These are phyloP conservation scores for Alauda arvensis DNA, from an alignment of 2,797 vertebrate genomes.

Conservation along the genomic window DNA sequence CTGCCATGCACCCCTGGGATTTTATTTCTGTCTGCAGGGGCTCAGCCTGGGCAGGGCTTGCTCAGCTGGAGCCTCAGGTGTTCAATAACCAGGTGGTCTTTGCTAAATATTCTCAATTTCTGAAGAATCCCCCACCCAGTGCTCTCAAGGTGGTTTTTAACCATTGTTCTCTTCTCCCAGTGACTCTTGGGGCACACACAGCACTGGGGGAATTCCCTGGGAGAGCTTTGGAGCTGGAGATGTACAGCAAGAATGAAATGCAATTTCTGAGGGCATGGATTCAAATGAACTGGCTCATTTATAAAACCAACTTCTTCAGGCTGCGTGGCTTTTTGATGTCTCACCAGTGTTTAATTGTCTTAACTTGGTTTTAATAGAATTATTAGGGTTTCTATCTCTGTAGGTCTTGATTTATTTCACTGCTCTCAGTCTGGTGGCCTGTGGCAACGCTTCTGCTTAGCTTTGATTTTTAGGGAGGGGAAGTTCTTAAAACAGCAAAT, in stretches of 20 bases:
- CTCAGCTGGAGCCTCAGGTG: no score
- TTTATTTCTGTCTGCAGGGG: no score
- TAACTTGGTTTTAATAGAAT: slow-evolving; percentile 42
- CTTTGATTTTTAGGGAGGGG: neutral
- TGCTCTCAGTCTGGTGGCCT: slow-evolving; percentile 4
- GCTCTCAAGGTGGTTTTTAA: no score
- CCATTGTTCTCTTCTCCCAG: no score
- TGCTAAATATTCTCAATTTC: no score
- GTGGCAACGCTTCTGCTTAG: slow-evolving; percentile 7
- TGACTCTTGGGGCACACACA: no score
- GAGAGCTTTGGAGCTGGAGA: neutral
- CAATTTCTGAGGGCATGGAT: neutral
- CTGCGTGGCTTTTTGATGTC: slow-evolving; percentile 34
- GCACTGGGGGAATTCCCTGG: neutral
- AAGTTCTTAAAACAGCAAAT: neutral
- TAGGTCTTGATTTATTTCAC: slow-evolving; percentile 33
- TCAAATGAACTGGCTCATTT: slow-evolving; percentile 14
- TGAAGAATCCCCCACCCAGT: no score
- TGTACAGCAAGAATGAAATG: neutral
- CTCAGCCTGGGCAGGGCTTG: no score
- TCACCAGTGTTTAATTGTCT: slow-evolving; percentile 44
- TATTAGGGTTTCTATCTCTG: slow-evolving; percentile 39
- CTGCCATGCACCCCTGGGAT: no score
- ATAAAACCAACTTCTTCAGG: slow-evolving; percentile 40
- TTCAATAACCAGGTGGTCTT: no score